Percentiles rank a stretch among this genome's conserved stretches.
Evolutionary conservation across 92 coral and sea anemone species (phyloP).

Genomic region (Isaurus tuberculatus): DNA sequence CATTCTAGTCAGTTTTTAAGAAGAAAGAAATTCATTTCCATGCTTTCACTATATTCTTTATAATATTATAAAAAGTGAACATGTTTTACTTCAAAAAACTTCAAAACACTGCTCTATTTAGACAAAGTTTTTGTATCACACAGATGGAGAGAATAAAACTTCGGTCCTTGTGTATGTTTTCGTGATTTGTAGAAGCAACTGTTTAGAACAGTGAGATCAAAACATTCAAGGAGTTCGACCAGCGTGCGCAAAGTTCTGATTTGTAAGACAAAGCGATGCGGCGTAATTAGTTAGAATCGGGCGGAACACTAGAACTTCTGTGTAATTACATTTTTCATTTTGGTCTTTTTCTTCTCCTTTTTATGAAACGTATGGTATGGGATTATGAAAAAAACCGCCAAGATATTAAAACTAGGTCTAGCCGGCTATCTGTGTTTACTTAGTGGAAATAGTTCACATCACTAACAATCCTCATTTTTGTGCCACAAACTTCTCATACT

Average conservation of each 20-base stretch:
- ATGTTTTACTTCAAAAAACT: not conserved
- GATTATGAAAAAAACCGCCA: constrained; percentile 92
- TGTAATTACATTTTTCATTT: constrained; percentile 94
- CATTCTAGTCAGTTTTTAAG: not conserved
- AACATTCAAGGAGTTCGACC: constrained; percentile 58
- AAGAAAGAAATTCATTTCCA: constrained; percentile 11
- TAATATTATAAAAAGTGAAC: not conserved
- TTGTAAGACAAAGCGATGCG: constrained; percentile 77
- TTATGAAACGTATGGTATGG: constrained; percentile 78
- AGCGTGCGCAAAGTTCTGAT: constrained; percentile 60
- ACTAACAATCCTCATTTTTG: constrained; percentile 80
- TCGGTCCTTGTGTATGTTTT: constrained; percentile 4
- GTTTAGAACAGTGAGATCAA: constrained; percentile 62
- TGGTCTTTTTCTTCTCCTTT: constrained; percentile 67
- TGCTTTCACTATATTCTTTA: not conserved
- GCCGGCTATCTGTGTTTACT: constrained; percentile 80
- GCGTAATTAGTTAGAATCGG: constrained; percentile 77
- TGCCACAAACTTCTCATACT: constrained; percentile 5
- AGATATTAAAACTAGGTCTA: constrained; percentile 69
- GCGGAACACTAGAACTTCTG: constrained; percentile 66
- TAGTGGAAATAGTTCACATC: constrained; percentile 78
- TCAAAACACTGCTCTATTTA: constrained; percentile 37
- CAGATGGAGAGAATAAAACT: constrained; percentile 10
- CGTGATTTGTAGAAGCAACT: constrained; percentile 57
- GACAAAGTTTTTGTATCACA: constrained; percentile 28